Conservation (phyloP, 1,140 invertebrate genomes). For the Parasteatoda tepidariorum region DNA sequence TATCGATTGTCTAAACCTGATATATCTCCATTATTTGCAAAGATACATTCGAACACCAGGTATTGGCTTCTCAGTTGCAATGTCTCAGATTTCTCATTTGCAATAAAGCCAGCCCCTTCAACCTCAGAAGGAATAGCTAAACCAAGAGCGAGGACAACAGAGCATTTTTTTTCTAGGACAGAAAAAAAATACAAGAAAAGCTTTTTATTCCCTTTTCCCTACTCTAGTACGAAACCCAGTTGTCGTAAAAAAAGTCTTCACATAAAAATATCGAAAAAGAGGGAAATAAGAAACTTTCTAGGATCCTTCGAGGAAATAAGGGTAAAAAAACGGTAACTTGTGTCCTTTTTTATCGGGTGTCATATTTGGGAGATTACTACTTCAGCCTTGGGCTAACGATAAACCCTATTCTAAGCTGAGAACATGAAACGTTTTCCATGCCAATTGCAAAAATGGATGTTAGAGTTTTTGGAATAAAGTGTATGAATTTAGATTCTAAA, state of each 20-base stretch:
- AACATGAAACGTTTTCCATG: slow-evolving; percentile 25
- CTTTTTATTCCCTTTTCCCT: too few species aligned
- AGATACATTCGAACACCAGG: slow-evolving; percentile 1
- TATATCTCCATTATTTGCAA: too few species aligned
- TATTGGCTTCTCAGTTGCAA: background rate
- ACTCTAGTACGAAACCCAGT: background rate
- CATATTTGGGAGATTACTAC: slow-evolving; percentile 49
- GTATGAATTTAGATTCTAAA: too few species aligned
- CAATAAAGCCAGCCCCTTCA: slow-evolving; percentile 21
- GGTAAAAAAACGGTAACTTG: background rate
- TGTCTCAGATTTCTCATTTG: slow-evolving; percentile 31
- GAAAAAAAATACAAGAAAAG: background rate
- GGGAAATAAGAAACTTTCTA: slow-evolving; percentile 42
- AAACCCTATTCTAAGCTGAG: slow-evolving; percentile 10
- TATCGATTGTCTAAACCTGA: too few species aligned
- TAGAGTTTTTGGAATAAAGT: too few species aligned
- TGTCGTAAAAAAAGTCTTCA: background rate
- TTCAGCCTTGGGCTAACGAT: slow-evolving; percentile 14
- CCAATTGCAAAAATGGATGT: slow-evolving; percentile 7
- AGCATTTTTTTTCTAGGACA: too few species aligned
- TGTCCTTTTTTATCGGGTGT: slow-evolving; percentile 39
- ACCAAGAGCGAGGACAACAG: background rate
- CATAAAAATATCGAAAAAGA: slow-evolving; percentile 39
- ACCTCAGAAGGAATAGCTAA: background rate
- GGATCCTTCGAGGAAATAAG: background rate